Evolutionary conservation across 1,140 invertebrate genomes (phyloP).

Genomic region (Aphis gossypii): DNA sequence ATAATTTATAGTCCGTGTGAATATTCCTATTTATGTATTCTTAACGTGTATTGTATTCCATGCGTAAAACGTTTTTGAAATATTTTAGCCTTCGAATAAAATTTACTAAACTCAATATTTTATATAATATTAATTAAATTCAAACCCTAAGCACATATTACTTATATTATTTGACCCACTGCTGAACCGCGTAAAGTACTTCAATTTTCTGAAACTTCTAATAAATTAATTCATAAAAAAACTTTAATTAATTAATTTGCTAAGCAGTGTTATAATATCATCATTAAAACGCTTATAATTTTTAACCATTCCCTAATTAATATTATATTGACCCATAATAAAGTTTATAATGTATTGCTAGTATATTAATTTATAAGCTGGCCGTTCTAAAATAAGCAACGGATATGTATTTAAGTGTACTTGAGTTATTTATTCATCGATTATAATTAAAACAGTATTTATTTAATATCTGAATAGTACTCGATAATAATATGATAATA

Average conservation of each 20-base stretch:
- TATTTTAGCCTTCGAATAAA: neutral
- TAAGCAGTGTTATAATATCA: neutral
- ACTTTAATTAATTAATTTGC: neutral
- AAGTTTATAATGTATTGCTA: too few species aligned
- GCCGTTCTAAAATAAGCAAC: neutral
- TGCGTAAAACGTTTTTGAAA: neutral
- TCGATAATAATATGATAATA: neutral
- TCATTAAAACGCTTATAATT: neutral
- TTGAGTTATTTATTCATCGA: neutral
- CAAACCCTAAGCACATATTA: neutral
- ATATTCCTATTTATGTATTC: conserved; percentile 16
- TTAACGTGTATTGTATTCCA: neutral
- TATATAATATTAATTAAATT: neutral
- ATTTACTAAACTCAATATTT: neutral
- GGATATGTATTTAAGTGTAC: neutral
- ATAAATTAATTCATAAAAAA: neutral
- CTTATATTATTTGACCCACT: neutral
- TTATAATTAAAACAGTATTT: neutral
- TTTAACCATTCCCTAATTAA: neutral
- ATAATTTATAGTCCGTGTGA: neutral
- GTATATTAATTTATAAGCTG: neutral
- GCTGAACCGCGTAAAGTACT: neutral
- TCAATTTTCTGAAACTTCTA: neutral
- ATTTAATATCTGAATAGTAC: neutral
- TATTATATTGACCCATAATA: neutral